These are phyloP conservation scores for Psammodynastes pulverulentus DNA, from an alignment of 2,113 vertebrate genomes.

Conservation along the genomic window DNA sequence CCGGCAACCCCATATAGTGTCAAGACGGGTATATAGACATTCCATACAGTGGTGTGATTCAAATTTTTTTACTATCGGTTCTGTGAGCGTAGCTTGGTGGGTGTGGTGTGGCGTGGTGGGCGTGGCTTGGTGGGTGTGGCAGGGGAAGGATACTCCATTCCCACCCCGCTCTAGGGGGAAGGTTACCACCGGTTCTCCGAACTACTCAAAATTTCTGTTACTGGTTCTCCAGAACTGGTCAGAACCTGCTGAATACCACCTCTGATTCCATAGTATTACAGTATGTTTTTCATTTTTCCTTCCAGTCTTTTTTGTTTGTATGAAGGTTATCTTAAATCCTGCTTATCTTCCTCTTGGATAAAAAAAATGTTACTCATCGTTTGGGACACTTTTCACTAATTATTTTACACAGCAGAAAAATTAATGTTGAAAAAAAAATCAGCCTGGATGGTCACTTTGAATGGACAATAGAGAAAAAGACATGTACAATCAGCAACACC, in stretches of 20 bases:
- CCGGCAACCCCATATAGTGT: neutral
- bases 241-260: too few relatives aligned
- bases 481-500: neutral
- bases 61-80: too few relatives aligned
- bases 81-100: too few relatives aligned
- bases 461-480: neutral
- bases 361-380: neutral
- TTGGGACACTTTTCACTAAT: neutral
- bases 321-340: neutral
- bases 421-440: neutral
- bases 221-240: too few relatives aligned
- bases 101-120: too few relatives aligned
- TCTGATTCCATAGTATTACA: too few relatives aligned
- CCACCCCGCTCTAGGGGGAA: too few relatives aligned
- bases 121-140: too few relatives aligned
- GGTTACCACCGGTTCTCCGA: too few relatives aligned
- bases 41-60: too few relatives aligned
- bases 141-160: too few relatives aligned
- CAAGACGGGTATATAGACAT: neutral
- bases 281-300: neutral
- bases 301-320: neutral
- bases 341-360: neutral
- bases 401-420: fast-evolving
- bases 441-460: neutral
- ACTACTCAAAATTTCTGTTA: too few relatives aligned